phyloP scores from a whole-genome alignment of 2,888 invertebrate genomes.

The Sphaerophoria rueppellii region DNA sequence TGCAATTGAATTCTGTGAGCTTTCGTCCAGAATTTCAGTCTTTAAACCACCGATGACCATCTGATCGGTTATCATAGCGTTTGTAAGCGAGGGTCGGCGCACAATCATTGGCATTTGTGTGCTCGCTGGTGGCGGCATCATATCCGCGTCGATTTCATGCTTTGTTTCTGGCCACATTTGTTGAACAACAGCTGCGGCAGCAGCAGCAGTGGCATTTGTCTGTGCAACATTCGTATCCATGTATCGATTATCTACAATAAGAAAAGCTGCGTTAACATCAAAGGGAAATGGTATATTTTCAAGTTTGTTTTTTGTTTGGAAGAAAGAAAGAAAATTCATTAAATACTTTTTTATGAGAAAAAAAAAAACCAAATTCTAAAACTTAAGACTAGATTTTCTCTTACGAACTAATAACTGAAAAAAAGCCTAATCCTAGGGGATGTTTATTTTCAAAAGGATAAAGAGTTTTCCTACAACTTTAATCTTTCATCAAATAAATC shows the following conservation, averaged over 20 bases:
- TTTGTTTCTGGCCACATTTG: conserved; percentile 80
- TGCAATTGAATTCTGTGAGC: conserved; percentile 84
- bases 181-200: conserved; percentile 52
- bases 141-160: conserved; percentile 84
- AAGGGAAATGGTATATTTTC: conserved; percentile 68
- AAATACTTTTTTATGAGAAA: conserved; percentile 13
- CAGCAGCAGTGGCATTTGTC: conserved; percentile 34
- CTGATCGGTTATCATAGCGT: conserved; percentile 79
- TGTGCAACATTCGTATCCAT: conserved; percentile 78
- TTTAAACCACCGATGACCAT: conserved; percentile 84
- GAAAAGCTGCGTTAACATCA: conserved; percentile 69
- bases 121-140: conserved; percentile 87
- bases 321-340: conserved; percentile 34
- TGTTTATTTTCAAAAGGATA: conserved; percentile 15
- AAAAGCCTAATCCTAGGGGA: conserved; percentile 53
- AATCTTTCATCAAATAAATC: conserved; percentile 74
- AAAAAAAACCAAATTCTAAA: conserved; percentile 23
- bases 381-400: conserved; percentile 20
- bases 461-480: conserved; percentile 43
- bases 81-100: conserved; percentile 85
- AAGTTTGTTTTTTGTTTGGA: conserved; percentile 49
- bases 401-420: conserved; percentile 53
- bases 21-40: conserved; percentile 88
- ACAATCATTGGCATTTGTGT: conserved; percentile 85
- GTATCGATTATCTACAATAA: conserved; percentile 80